Base-by-base conservation (phyloP, 2,888 invertebrate species). In the Dinocampus coccinellae region DNA sequence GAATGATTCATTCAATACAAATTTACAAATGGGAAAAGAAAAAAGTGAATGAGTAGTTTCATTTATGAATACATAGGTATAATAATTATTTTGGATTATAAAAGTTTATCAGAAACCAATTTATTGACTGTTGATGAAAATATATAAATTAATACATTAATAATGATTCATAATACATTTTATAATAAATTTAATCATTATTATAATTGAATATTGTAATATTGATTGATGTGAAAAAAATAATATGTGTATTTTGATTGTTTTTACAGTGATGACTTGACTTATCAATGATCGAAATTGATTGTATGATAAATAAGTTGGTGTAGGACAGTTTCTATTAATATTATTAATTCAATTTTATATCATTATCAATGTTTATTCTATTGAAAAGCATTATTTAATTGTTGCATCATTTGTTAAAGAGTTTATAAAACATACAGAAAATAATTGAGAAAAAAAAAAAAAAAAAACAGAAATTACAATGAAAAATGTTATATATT, bases 401-500 rank as follows among this genome's bases (percentile, higher is more conserved):
- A 69, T 66, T 70, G 66, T 73, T 66, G 61, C 73, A 64, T 58
- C 61, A 52, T 66, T 60, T 22, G 47, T 65, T 70, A 13, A 69
- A 70, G 52, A 47, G 16, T 64, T 70, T 68, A 72, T 68, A 60
- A 67, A 39, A 24, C 2, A 13, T 36, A 20, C 10, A 63, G 57
- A 70, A 72, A 60, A 72, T 36, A 57, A 61, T 65, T 69, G 64
- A 42, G 69, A 64, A 66, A 16, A 16, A 47, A 16, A 47, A 52
- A 34, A 67, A 67, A 22, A 61, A 70, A 63, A 20, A 58, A 69
- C 62, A 63, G 47, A 13, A 67, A 68, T 65, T 29, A 65, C 34
- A 63, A 70, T 29, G 53, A 67, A 66, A 58, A 33, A 16, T 22
- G 20, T 67, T 67, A 69, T 39, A 66, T 70, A 71, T 65, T 70